These are phyloP conservation scores for Clarias laeviceps DNA, from an alignment of 2,797 vertebrate species.

Conservation along the genomic window DNA sequence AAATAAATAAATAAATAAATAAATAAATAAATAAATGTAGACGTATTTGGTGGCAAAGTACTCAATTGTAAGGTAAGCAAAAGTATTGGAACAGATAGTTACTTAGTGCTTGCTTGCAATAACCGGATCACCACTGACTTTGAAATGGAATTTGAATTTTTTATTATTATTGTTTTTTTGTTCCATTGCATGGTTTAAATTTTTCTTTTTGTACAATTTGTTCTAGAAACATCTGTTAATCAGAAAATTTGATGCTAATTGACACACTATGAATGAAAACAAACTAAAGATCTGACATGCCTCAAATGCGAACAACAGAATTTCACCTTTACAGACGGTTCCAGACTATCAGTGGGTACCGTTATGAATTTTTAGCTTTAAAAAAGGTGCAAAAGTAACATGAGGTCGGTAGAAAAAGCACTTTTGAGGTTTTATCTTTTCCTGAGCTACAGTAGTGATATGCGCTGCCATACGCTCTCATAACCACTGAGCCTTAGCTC, in stretches of 20 bases:
- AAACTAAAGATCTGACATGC: background rate
- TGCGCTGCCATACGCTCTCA: too few species aligned
- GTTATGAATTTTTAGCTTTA: too few species aligned
- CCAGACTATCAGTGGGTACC: too few species aligned
- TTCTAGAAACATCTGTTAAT: background rate
- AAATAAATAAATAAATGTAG: background rate
- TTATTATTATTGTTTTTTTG: background rate
- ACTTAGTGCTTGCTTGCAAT: background rate
- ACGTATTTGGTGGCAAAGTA: background rate
- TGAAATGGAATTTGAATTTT: background rate
- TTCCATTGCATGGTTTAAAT: background rate
- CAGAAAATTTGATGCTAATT: too few species aligned
- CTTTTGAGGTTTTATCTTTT: too few species aligned
- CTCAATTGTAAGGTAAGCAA: background rate
- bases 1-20: too few species aligned
- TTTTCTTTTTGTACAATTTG: background rate
- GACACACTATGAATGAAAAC: background rate
- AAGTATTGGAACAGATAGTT: background rate
- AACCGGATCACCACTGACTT: background rate
- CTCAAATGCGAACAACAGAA: background rate
- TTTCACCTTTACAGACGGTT: too few species aligned
- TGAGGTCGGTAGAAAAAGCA: too few species aligned
- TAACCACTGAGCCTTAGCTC: too few species aligned
- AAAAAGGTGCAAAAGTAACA: too few species aligned
- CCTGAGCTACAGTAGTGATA: too few species aligned